Conservation (phyloP, 1,140 invertebrate species). For the Anastrepha obliqua region DNA sequence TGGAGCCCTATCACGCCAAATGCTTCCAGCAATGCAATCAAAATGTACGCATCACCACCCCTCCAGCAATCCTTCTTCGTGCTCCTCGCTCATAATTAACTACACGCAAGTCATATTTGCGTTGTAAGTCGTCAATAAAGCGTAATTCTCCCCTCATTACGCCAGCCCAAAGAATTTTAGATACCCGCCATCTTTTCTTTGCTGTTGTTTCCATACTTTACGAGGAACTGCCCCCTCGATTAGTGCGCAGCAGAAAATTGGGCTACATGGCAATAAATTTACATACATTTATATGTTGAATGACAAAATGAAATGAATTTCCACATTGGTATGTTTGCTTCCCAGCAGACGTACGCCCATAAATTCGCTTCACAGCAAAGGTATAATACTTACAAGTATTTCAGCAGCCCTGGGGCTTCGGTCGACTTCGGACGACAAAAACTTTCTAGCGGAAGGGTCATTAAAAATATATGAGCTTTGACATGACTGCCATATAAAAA, state of each 20-base stretch:
- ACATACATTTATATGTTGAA: background rate
- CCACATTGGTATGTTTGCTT: background rate
- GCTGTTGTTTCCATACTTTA: slow-evolving; percentile 24
- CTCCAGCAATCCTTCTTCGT: background rate
- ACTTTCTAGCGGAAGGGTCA: slow-evolving; percentile 62
- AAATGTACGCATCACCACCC: background rate
- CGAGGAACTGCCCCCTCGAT: slow-evolving; percentile 19
- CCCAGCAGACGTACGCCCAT: background rate
- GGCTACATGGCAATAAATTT: slow-evolving; percentile 43
- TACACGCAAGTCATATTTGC: slow-evolving; percentile 43
- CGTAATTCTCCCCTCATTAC: background rate
- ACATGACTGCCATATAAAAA: slow-evolving; percentile 52
- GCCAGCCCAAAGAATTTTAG: background rate
- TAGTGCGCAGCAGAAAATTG: slow-evolving; percentile 27
- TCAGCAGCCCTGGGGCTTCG: background rate
- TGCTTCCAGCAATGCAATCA: background rate
- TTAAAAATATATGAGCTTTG: slow-evolving; percentile 63
- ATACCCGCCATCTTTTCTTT: background rate
- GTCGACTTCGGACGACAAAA: background rate
- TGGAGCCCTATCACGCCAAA: background rate
- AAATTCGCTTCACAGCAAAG: no score
- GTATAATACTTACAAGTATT: background rate
- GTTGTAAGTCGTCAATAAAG: slow-evolving; percentile 6
- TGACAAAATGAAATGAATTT: slow-evolving; percentile 1
- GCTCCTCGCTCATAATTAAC: slow-evolving; percentile 32